Percentiles rank a stretch among this genome's conserved stretches.
Conservation (phyloP, 2,888 invertebrate species). For the Nomada fabriciana region DNA sequence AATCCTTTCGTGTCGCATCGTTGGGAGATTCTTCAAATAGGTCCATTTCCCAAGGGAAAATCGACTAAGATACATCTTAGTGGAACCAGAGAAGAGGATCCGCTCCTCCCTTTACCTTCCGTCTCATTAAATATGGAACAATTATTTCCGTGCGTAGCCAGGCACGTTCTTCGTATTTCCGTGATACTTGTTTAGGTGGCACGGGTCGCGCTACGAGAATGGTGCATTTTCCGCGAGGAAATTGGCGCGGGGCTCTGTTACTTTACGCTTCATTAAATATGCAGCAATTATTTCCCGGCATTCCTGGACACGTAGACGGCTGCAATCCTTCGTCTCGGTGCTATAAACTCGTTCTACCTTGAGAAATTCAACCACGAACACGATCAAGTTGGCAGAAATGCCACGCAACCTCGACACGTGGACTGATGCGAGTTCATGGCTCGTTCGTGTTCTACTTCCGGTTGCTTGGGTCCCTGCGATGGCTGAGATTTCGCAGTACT, state of each 20-base stretch:
- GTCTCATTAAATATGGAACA: constrained; percentile 75
- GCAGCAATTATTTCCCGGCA: constrained; percentile 72
- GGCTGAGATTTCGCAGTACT: not conserved
- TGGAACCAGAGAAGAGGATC: constrained; percentile 8
- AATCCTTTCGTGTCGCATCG: not conserved
- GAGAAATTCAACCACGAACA: constrained; percentile 43
- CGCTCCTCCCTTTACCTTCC: constrained; percentile 55
- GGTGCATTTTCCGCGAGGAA: constrained; percentile 67
- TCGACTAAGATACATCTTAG: constrained; percentile 16
- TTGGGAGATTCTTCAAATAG: constrained; percentile 31
- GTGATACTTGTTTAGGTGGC: constrained; percentile 61
- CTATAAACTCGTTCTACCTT: constrained; percentile 27
- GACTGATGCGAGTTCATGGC: constrained; percentile 10
- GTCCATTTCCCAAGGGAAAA: constrained; percentile 41
- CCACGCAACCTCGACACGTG: not conserved
- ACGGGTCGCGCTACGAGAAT: constrained; percentile 49
- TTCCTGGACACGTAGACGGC: constrained; percentile 51
- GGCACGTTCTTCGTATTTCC: constrained; percentile 55
- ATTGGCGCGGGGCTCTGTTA: constrained; percentile 64
- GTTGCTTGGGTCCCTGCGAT: not conserved
- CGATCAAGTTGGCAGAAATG: constrained; percentile 24
- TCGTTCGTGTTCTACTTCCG: not conserved
- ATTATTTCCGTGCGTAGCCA: constrained; percentile 70
- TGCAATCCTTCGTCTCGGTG: constrained; percentile 35
- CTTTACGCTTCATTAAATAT: constrained; percentile 73